Evolutionary conservation across 2,888 invertebrate genomes (phyloP).

Genomic region (Caenorhabditis afra): DNA sequence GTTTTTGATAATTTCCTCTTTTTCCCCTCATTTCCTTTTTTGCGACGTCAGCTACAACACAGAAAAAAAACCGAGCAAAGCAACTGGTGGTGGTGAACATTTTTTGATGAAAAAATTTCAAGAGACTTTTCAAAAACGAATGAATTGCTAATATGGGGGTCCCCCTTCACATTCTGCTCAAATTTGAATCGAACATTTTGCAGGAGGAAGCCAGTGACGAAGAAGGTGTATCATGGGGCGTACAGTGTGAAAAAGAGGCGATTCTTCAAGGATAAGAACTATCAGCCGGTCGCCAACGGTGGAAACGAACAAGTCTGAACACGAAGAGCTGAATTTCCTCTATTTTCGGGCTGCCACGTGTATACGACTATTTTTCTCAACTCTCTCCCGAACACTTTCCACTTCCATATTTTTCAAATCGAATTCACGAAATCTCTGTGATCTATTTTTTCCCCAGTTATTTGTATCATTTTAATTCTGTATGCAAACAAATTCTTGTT

Average conservation of each 20-base stretch:
- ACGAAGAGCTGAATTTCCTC: neutral
- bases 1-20: neutral
- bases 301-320: conserved; percentile 38
- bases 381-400: neutral
- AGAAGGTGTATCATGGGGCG: conserved; percentile 35
- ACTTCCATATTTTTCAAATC: neutral
- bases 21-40: neutral
- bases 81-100: neutral
- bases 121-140: conserved; percentile 19
- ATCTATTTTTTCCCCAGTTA: neutral
- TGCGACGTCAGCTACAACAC: neutral
- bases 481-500: conserved; percentile 13
- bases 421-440: conserved; percentile 13
- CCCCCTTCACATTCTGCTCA: too few relatives aligned
- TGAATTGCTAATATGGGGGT: conserved; percentile 29
- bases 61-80: neutral
- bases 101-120: neutral
- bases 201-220: conserved; percentile 44
- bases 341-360: conserved; percentile 26
- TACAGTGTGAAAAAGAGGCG: conserved; percentile 57
- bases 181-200: conserved; percentile 16
- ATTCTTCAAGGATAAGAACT: conserved; percentile 40
- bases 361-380: conserved; percentile 12
- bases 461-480: conserved; percentile 6
- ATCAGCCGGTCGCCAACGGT: conserved; percentile 45